These are phyloP conservation scores for Proisotoma minuta DNA, from an alignment of 2,888 invertebrate genomes.

Conservation along the genomic window DNA sequence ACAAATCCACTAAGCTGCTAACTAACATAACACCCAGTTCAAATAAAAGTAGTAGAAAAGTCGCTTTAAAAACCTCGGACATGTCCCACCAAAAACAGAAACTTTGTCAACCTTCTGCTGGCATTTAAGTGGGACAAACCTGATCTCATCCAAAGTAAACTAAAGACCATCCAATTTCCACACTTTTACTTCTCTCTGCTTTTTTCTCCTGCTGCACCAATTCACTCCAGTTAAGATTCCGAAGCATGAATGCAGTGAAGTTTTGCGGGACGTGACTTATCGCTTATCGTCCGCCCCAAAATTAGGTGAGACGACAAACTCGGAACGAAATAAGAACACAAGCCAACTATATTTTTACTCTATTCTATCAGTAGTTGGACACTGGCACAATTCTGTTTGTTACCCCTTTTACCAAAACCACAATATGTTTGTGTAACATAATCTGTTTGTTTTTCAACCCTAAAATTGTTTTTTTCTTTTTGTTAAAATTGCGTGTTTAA, in stretches of 20 bases:
- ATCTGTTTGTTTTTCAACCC: no score
- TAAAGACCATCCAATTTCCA: slow-evolving; percentile 1
- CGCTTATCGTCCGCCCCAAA: background rate
- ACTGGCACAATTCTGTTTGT: no score
- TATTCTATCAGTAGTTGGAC: no score
- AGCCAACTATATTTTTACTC: no score
- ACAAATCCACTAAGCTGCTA: no score
- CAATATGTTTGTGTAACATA: no score
- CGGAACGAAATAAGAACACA: background rate
- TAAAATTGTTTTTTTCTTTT: no score
- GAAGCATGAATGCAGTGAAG: background rate
- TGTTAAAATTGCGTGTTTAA: no score
- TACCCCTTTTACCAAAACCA: no score
- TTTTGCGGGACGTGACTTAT: slow-evolving; percentile 3
- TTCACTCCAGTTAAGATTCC: background rate
- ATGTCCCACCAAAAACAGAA: slow-evolving; percentile 4
- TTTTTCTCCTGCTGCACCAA: background rate
- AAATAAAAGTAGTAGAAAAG: background rate
- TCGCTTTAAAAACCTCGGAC: slow-evolving; percentile 14
- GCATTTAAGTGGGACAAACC: slow-evolving; percentile 11
- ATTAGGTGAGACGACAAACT: no score
- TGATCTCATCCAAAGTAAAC: background rate
- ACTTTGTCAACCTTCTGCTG: slow-evolving; percentile 13
- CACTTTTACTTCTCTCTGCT: background rate
- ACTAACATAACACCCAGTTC: no score